Evolutionary conservation across 2,888 invertebrate genomes (phyloP).

Genomic region (Teleogryllus oceanicus): DNA sequence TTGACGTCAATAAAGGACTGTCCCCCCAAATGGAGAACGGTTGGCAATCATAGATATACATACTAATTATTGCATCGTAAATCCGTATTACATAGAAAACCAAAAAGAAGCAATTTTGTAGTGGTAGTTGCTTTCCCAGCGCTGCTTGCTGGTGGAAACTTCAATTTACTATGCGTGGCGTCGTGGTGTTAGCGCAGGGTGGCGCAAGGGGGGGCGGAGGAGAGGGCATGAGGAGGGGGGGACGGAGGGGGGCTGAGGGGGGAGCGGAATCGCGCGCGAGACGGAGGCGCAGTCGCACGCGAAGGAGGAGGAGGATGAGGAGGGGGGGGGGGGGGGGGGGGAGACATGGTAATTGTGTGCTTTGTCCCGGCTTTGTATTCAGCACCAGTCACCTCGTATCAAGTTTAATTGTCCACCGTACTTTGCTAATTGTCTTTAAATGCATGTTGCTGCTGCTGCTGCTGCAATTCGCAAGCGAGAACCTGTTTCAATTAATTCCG

Average conservation of each 20-base stretch:
- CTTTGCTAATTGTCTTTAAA: background rate
- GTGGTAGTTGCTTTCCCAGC: no score
- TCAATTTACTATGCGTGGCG: no score
- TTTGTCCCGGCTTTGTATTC: background rate
- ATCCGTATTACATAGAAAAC: no score
- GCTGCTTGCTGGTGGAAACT: no score
- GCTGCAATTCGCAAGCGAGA: background rate
- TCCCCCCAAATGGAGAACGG: no score
- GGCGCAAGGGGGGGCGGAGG: background rate
- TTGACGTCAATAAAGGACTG: no score
- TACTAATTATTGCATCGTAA: no score
- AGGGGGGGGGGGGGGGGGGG: background rate
- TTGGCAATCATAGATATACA: no score
- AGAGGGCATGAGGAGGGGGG: background rate
- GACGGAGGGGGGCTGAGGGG: background rate
- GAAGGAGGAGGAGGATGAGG: background rate
- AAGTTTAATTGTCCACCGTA: constrained; percentile 18
- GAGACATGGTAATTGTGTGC: background rate
- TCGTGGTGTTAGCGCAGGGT: no score
- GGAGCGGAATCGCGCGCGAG: background rate
- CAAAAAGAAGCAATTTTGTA: no score
- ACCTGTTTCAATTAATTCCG: background rate
- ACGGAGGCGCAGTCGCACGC: background rate
- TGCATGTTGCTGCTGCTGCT: background rate
- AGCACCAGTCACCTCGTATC: background rate